Evolutionary conservation across 2,888 invertebrate genomes (phyloP), one percentile per base, ranked within the genome.

Genomic region (Griposia aprilina): DNA sequence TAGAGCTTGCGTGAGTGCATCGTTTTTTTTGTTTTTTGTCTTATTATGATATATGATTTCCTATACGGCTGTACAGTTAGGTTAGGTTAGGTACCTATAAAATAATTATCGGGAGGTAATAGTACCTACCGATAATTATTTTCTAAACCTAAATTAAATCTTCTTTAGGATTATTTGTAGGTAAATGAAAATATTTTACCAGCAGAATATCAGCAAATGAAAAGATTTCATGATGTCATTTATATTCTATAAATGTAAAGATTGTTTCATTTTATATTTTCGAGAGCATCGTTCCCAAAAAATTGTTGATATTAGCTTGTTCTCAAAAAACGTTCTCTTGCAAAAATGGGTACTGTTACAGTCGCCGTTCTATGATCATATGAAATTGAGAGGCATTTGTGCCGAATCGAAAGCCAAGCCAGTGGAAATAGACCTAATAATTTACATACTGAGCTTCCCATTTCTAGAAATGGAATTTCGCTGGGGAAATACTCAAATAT

Each of bases 351-450:
- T 62, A 62, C 65, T 45, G 60, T 72, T 72, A 82, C 55, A 41
- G 65, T 45, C 36, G 36, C 30, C 70, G 30, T 76, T 81, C 59
- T 60, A 41, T 36, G 70, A 26, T 71, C 30, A 74, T 74, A 62
- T 69, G 57, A 76, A 76, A 81, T 67, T 81, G 83, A 65, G 55
- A 68, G 68, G 45, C 65, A 81, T 85, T 84, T 81, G 68, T 69
- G 71, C 74, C 68, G 67, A 75, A 78, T 84, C 65, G 77, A 57
- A 74, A 82, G 36, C 59, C 72, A 65, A 74, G 71, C 68, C 41
- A 63, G 48, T 72, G 57, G 57, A 80, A 74, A 84, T 80, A 60
- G 68, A 60, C n/a, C 68, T 66, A 78, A 82, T 68, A 85, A 77
- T 82, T 81, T 84, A 75, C 85, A 75, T 84, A 63, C 63, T 65